Evolutionary conservation across 2,888 invertebrate species (phyloP), one percentile per base, ranked within the genome.

Genomic region (Heliconius sara): DNA sequence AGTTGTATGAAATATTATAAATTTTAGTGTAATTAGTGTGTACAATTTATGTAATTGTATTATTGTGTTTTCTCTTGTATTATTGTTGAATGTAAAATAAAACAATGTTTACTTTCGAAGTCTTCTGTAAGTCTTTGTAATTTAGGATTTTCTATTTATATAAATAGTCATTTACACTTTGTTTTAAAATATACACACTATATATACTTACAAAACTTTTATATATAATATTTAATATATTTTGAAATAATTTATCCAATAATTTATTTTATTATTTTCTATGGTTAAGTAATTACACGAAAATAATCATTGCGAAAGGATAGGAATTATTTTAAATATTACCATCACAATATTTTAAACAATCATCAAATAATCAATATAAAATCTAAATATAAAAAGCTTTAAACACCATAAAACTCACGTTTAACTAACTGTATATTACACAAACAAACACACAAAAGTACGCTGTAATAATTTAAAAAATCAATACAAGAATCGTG

Each of bases 401-500:
- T 27, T 19, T 43, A 43, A 43, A 47, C 10, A 22, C 4, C 25
- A 47, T 25, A 25, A 70, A 43, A 70, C 25, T 39, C 70, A 16
- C 7, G 25, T 9, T 30, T 0, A 34, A 52, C 57, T 73, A 73
- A 30, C 73, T 73, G 57, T 73, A 30, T n/a, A 22, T 34, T 34
- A 65, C 34, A 73, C 25, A 27, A 60, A 60, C 60, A 73, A 60
- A 60, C 22, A 22, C 30, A 22, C 1, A 57, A 30, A 57, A 57
- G n/a, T 30, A 30, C 16, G 52, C 19, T 34, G 34, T 57, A 73
- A 73, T 60, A 34, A 70, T 73, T 73, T 16, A 73, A 70, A 72
- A 78, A 74, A 74, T 75, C 65, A 79, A 79, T 43, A 63, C 52
- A 79, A 75, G 68, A 22, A 63, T 22, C 74, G 52, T 71, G 72